Conservation (phyloP, 2,797 vertebrate genomes). For the Falco peregrinus region DNA sequence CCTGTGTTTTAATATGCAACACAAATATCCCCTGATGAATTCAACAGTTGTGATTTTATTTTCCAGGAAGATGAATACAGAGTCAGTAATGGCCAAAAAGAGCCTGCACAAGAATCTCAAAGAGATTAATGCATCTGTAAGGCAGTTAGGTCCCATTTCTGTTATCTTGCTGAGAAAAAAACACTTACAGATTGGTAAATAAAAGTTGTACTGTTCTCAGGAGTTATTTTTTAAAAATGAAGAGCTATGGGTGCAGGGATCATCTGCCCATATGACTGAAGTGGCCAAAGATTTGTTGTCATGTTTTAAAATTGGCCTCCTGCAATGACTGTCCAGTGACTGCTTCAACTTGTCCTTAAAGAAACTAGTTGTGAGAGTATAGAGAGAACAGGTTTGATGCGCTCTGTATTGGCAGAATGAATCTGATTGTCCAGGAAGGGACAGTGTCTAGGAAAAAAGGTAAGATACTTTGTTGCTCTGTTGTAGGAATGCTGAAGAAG, state of each 20-base stretch:
- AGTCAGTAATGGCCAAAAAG: background rate
- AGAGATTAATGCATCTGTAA: constrained; percentile 6
- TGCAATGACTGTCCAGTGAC: constrained; percentile 79
- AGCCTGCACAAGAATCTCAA: background rate
- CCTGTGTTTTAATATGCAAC: background rate
- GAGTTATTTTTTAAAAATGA: constrained; percentile 73
- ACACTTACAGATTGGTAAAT: background rate
- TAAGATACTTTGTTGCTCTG: background rate
- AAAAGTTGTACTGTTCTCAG: constrained; percentile 36
- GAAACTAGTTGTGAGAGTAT: constrained; percentile 84
- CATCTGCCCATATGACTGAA: constrained; percentile 75
- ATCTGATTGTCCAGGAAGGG: constrained; percentile 84
- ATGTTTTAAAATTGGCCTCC: constrained; percentile 73
- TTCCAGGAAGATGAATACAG: background rate
- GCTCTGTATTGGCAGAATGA: constrained; percentile 86
- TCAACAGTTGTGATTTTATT: background rate
- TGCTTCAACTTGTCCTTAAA: constrained; percentile 86
- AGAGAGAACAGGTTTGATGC: constrained; percentile 85
- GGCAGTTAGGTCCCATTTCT: background rate
- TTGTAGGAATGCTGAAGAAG: background rate
- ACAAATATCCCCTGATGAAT: background rate
- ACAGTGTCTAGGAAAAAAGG: constrained; percentile 73
- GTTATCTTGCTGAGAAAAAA: background rate
- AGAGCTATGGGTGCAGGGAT: constrained; percentile 24
- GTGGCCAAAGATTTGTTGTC: constrained; percentile 78